Conservation (phyloP, 2,113 vertebrate genomes). For the Heliornis fulica region DNA sequence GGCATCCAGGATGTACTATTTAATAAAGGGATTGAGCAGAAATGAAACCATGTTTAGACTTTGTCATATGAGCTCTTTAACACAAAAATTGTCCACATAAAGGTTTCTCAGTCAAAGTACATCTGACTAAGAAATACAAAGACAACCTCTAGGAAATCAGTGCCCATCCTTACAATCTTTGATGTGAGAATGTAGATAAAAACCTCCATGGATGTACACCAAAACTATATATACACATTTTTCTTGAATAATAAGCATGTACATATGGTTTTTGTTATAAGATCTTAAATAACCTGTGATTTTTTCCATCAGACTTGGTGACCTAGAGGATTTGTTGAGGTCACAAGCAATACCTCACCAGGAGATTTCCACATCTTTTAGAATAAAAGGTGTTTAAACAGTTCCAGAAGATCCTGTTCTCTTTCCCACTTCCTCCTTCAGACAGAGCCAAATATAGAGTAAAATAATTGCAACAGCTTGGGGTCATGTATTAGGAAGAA, state of each 20-base stretch:
- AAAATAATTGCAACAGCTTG: background rate
- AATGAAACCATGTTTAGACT: background rate
- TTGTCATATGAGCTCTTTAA: background rate
- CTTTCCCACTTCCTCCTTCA: background rate
- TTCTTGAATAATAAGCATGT: background rate
- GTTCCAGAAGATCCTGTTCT: background rate
- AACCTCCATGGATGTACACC: background rate
- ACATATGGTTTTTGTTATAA: background rate
- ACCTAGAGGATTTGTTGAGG: background rate
- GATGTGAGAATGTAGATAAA: background rate
- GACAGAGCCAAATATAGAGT: background rate
- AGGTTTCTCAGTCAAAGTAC: background rate
- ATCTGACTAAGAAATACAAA: background rate
- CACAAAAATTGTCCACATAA: background rate
- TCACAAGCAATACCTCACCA: fast-evolving
- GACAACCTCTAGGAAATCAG: background rate
- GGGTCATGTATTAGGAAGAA: background rate
- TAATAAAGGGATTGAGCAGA: background rate
- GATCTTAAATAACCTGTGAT: background rate
- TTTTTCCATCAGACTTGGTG: background rate
- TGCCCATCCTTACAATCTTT: background rate
- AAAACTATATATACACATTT: background rate
- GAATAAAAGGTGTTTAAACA: background rate
- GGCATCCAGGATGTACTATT: background rate
- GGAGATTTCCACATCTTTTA: background rate